Conservation (phyloP, 92 coral and sea anemone genomes). For the Nematostella vectensis region DNA sequence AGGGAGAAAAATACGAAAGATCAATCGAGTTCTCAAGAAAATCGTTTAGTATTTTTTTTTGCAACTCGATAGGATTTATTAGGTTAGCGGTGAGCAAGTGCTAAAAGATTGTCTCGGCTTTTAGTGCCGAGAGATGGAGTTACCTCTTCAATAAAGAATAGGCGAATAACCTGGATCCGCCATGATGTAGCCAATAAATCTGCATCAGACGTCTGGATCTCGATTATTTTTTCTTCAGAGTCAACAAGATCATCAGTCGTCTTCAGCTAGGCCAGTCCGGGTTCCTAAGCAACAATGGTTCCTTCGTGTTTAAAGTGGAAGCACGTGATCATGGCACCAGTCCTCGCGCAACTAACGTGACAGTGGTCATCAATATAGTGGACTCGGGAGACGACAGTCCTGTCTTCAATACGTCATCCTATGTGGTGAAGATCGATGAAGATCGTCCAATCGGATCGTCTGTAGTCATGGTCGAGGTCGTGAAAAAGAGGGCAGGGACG, state of each 20-base stretch:
- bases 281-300: constrained; percentile 58
- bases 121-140: no score
- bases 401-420: constrained; percentile 64
- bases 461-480: constrained; percentile 34
- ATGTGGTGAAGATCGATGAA: constrained; percentile 62
- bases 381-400: constrained; percentile 80
- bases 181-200: no score
- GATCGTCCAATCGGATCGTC: constrained; percentile 21
- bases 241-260: constrained; percentile 57
- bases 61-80: no score
- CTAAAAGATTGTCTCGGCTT: no score
- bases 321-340: constrained; percentile 81
- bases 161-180: no score
- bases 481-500: constrained; percentile 58
- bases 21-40: no score
- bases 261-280: constrained; percentile 45
- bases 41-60: no score
- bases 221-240: constrained; percentile 22
- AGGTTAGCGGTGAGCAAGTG: no score
- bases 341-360: constrained; percentile 50
- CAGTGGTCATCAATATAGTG: constrained; percentile 58
- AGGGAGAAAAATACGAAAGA: no score
- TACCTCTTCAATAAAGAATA: no score
- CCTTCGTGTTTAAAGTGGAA: constrained; percentile 49
- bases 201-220: not conserved